Conservation (phyloP, 2,888 invertebrate genomes). For the Coelogynopora nodosa region DNA sequence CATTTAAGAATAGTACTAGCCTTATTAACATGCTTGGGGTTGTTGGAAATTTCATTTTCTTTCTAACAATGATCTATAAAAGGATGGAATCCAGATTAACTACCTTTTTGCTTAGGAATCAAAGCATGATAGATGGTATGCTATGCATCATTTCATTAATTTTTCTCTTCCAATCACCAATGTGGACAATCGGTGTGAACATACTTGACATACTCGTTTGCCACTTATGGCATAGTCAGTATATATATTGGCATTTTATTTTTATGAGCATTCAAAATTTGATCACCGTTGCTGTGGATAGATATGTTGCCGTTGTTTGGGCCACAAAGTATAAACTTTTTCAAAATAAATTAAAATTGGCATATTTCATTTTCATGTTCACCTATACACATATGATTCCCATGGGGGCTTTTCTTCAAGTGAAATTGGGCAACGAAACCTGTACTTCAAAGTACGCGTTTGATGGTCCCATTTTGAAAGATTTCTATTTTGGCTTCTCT, state of each 20-base stretch:
- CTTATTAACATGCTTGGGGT: not conserved
- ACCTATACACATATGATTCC: not conserved
- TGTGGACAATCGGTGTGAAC: not conserved
- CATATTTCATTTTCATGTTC: not conserved
- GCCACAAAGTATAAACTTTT: not conserved
- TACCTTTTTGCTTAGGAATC: not conserved
- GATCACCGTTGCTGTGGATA: not conserved
- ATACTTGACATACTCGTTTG: not conserved
- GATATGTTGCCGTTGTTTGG: not conserved
- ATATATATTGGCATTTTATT: not conserved
- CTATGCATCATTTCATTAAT: not conserved
- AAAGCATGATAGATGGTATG: not conserved
- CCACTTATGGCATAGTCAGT: conserved; percentile 23
- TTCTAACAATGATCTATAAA: not conserved
- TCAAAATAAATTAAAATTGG: not conserved
- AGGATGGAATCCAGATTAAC: not conserved
- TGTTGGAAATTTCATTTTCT: not conserved
- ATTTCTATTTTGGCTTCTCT: not conserved
- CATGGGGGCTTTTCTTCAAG: not conserved
- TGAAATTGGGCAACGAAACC: not conserved
- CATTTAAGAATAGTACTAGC: too few species aligned
- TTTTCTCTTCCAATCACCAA: not conserved
- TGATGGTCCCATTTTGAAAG: not conserved
- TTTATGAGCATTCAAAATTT: not conserved
- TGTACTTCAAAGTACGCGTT: not conserved